Evolutionary conservation across 2,888 invertebrate species (phyloP).

Genomic region (Apomyelois bistriatella): DNA sequence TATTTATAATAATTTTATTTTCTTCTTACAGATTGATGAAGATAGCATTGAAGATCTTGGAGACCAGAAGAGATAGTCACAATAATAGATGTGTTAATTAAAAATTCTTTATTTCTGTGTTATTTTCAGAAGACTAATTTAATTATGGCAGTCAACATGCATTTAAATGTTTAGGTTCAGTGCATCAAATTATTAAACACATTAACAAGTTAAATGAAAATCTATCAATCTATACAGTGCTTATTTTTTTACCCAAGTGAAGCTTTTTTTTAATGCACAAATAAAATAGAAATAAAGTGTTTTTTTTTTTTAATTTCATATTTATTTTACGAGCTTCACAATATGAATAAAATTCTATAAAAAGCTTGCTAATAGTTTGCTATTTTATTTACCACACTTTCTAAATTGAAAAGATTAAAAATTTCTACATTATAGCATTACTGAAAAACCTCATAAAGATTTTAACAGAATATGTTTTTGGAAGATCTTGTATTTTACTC

Average conservation of each 20-base stretch:
- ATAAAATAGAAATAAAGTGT: slow-evolving; percentile 34
- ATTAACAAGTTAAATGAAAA: no score
- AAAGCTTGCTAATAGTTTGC: neutral
- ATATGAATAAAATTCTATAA: slow-evolving; percentile 26
- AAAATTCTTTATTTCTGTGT: slow-evolving; percentile 40
- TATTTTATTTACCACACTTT: no score
- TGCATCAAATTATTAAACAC: no score
- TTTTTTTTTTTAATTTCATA: slow-evolving; percentile 19
- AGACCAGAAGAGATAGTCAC: slow-evolving; percentile 91
- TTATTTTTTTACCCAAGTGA: neutral
- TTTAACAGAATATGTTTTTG: no score
- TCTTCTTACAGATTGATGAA: slow-evolving; percentile 87
- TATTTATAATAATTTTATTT: no score
- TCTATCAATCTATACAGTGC: no score
- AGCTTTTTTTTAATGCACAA: neutral
- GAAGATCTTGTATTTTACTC: no score
- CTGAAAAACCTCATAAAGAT: no score
- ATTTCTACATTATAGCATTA: no score
- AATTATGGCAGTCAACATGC: slow-evolving; percentile 3
- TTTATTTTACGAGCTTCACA: slow-evolving; percentile 22
- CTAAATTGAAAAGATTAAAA: no score
- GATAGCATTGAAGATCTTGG: slow-evolving; percentile 95
- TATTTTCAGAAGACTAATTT: slow-evolving; percentile 14
- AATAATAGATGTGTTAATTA: slow-evolving; percentile 25
- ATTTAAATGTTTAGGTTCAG: neutral